phyloP scores from a whole-genome alignment of 2,113 vertebrate genomes.

The Poeciliopsis turrubarensis region DNA sequence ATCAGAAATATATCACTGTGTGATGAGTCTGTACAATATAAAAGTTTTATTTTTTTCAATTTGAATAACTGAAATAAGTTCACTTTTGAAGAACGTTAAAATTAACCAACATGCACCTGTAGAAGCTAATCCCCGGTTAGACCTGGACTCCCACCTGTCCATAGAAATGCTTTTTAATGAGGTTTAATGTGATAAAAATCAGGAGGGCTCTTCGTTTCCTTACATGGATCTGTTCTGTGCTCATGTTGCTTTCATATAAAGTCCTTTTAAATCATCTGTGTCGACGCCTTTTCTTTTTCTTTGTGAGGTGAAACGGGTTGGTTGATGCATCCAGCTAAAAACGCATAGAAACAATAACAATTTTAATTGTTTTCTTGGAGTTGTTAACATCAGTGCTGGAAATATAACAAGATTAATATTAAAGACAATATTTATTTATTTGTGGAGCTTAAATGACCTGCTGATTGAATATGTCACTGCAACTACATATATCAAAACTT shows the following conservation, averaged over 20 bases:
- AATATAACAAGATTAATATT: neutral
- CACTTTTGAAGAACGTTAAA: no score
- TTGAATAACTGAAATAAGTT: neutral
- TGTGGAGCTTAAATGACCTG: neutral
- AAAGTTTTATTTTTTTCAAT: neutral
- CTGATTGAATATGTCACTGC: neutral
- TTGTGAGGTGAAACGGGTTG: neutral
- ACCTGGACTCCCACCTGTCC: neutral
- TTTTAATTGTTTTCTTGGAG: neutral
- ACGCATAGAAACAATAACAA: neutral
- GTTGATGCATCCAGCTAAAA: neutral
- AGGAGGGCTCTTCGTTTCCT: neutral
- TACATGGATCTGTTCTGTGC: neutral
- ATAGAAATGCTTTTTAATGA: neutral
- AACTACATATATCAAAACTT: neutral
- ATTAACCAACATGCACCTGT: no score
- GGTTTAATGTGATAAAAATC: neutral
- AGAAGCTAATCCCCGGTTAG: neutral
- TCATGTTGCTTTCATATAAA: neutral
- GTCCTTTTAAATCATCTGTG: neutral
- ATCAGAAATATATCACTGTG: neutral
- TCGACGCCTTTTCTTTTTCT: neutral
- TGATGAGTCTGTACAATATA: neutral
- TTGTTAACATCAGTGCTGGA: neutral
- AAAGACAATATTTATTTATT: neutral